These are phyloP conservation scores for Alethe diademata DNA, from an alignment of 2,113 vertebrate species.

Conservation along the genomic window DNA sequence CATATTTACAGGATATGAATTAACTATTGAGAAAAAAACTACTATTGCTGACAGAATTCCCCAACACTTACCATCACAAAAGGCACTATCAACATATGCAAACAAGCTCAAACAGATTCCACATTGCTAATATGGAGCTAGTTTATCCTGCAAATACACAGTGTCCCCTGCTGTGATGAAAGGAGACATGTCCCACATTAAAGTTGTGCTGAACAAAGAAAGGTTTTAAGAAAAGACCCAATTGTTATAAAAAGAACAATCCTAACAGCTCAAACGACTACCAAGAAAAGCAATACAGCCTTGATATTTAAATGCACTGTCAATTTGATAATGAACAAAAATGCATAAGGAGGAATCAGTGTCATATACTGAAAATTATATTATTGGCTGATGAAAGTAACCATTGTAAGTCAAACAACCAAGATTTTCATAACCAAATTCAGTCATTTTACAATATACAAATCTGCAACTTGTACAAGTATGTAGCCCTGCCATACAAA, in stretches of 20 bases:
- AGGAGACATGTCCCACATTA: slow-evolving; percentile 6
- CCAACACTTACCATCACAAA: background rate
- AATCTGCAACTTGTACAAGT: background rate
- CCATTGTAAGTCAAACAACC: background rate
- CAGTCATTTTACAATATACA: background rate
- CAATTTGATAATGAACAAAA: background rate
- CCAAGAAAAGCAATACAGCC: background rate
- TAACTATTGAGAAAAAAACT: background rate
- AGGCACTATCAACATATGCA: background rate
- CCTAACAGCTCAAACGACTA: background rate
- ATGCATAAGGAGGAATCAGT: background rate
- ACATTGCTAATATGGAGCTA: slow-evolving; percentile 6
- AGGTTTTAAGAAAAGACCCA: slow-evolving; percentile 4
- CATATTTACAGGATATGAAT: background rate
- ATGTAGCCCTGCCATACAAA: background rate
- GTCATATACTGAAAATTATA: background rate
- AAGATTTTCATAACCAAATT: background rate
- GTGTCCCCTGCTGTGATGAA: slow-evolving; percentile 56
- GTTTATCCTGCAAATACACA: slow-evolving; percentile 37
- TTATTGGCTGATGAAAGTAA: background rate
- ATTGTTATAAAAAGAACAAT: background rate
- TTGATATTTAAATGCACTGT: background rate
- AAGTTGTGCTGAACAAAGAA: slow-evolving; percentile 18
- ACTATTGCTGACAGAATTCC: background rate
- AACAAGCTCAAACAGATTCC: slow-evolving; percentile 22